Evolutionary conservation across 1,140 invertebrate genomes (phyloP).

Genomic region (Adelges cooleyi): DNA sequence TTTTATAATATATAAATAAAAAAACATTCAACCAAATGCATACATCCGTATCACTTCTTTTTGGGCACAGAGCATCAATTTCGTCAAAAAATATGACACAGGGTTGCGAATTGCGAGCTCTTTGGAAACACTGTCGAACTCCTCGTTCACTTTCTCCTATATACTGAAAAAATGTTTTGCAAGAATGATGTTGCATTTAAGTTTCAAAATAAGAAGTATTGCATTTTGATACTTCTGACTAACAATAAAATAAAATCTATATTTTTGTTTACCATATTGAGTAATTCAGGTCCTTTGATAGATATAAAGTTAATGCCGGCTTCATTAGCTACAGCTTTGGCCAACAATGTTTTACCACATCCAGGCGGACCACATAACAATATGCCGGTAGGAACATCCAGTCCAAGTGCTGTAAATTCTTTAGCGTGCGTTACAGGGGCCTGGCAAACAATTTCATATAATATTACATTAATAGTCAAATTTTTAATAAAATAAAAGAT

Average conservation of each 20-base stretch:
- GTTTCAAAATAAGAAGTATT: background rate
- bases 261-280: conserved; percentile 86
- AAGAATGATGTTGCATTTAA: background rate
- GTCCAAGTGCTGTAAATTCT: conserved; percentile 61
- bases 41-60: conserved; percentile 62
- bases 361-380: conserved; percentile 90
- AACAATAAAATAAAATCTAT: no score
- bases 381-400: conserved; percentile 72
- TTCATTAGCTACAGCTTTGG: conserved; percentile 92
- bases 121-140: conserved; percentile 84
- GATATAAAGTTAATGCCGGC: conserved; percentile 94
- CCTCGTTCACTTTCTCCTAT: conserved; percentile 97
- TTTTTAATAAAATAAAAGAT: background rate
- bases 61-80: conserved; percentile 91
- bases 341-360: conserved; percentile 82
- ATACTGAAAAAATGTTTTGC: conserved; percentile 67
- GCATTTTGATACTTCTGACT: no score
- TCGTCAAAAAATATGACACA: conserved; percentile 99
- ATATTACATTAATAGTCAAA: background rate
- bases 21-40: conserved; percentile 15
- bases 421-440: conserved; percentile 80
- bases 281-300: conserved; percentile 89
- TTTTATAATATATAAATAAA: no score
- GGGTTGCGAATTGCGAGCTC: conserved; percentile 86
- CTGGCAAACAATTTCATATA: conserved; percentile 40